Conservation (phyloP, 2,888 invertebrate genomes). For the Eutolmus rufibarbis region DNA sequence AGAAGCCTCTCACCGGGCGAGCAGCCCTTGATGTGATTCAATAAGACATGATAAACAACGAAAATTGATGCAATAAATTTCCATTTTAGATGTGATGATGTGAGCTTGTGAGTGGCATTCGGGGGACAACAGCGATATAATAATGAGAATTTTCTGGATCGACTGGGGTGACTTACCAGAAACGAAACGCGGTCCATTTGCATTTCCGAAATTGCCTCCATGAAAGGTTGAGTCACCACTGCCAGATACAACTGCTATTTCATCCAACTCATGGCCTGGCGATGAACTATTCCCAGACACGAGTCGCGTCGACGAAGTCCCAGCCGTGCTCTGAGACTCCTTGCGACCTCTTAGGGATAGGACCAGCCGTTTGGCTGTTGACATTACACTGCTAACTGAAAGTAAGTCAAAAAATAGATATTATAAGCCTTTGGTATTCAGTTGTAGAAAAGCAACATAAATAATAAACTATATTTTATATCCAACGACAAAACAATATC, state of each 20-base stretch:
- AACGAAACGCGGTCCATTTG: constrained; percentile 70
- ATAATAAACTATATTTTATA: too few species aligned
- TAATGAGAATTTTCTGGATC: not conserved
- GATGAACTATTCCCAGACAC: constrained; percentile 60
- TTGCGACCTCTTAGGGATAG: constrained; percentile 69
- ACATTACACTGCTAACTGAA: constrained; percentile 65
- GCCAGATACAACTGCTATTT: constrained; percentile 74
- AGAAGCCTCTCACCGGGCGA: not conserved
- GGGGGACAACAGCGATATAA: not conserved
- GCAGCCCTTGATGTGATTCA: not conserved
- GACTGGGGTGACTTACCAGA: constrained; percentile 62
- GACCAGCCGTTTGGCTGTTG: constrained; percentile 71
- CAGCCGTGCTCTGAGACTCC: constrained; percentile 65
- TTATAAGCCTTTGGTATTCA: not conserved
- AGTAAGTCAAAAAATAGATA: constrained; percentile 46
- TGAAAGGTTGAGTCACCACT: constrained; percentile 63
- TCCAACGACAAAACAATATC: too few species aligned
- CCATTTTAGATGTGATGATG: not conserved
- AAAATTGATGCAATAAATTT: not conserved
- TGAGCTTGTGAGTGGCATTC: not conserved
- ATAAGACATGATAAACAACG: not conserved
- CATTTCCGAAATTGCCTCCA: constrained; percentile 51
- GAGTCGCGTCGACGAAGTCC: constrained; percentile 64
- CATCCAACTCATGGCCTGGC: constrained; percentile 69
- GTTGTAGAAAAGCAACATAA: not conserved